Percentiles rank a stretch among this genome's conserved stretches.
These are phyloP conservation scores for Myopa testacea DNA, from an alignment of 2,888 invertebrate genomes.

Conservation along the genomic window DNA sequence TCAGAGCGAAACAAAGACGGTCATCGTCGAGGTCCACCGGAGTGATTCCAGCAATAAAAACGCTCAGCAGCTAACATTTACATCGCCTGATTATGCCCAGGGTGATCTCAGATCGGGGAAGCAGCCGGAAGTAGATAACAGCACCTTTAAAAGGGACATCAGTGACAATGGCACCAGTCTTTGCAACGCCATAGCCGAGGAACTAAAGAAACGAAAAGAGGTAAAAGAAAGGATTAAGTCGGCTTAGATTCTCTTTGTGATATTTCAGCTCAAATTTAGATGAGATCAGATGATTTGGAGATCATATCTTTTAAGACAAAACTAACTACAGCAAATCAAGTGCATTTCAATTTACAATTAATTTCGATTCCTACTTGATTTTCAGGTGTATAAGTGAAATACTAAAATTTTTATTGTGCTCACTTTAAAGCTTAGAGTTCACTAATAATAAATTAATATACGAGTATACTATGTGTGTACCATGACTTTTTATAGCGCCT, in stretches of 20 bases:
- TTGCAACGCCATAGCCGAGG: constrained; percentile 78
- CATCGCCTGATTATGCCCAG: not conserved
- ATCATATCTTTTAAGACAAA: too few relatives aligned
- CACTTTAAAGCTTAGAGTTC: too few relatives aligned
- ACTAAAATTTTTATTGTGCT: too few relatives aligned
- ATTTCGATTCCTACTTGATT: too few relatives aligned
- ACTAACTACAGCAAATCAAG: too few relatives aligned
- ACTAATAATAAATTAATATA: too few relatives aligned
- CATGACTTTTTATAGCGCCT: too few relatives aligned
- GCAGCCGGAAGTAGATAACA: constrained; percentile 15
- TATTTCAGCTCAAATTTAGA: too few relatives aligned
- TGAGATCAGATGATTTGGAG: too few relatives aligned
- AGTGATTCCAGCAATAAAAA: constrained; percentile 59
- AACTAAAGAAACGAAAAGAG: constrained; percentile 77
- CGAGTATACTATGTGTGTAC: too few relatives aligned
- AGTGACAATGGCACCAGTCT: constrained; percentile 64
- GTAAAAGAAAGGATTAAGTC: constrained; percentile 63
- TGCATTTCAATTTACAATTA: too few relatives aligned
- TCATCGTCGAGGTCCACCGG: constrained; percentile 82
- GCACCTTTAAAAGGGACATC: constrained; percentile 7
- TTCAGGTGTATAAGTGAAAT: too few relatives aligned
- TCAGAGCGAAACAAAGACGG: constrained; percentile 73
- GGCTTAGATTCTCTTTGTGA: not conserved
- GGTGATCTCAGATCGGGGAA: not conserved
- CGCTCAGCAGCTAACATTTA: constrained; percentile 15